Evolutionary conservation across 2,888 invertebrate species (phyloP).

Genomic region (Erpobdella octoculata): DNA sequence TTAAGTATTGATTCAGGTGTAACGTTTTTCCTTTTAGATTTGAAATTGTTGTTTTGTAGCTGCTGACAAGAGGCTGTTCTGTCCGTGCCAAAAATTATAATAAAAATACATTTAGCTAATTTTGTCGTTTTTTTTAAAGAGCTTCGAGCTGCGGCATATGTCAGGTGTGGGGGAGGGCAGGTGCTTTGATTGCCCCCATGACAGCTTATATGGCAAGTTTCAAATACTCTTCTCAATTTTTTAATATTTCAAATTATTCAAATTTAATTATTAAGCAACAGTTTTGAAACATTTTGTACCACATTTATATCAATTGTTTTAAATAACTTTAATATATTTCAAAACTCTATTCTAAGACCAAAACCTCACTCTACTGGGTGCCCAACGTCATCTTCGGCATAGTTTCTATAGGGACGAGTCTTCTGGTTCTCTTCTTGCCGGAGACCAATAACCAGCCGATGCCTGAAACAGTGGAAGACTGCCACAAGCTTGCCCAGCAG

Average conservation of each 20-base stretch:
- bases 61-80: neutral
- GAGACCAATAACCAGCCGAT: slow-evolving; percentile 31
- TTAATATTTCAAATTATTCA: neutral
- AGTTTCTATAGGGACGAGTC: slow-evolving; percentile 25
- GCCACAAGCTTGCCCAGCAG: slow-evolving; percentile 21
- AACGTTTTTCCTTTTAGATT: too few species aligned
- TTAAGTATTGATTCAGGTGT: too few species aligned
- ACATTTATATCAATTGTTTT: neutral
- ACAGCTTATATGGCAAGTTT: slow-evolving; percentile 16
- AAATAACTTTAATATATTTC: neutral
- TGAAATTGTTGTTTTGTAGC: neutral
- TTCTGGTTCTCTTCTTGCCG: slow-evolving; percentile 30
- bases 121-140: neutral
- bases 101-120: neutral
- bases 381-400: slow-evolving; percentile 29
- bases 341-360: neutral
- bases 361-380: slow-evolving; percentile 26
- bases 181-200: neutral
- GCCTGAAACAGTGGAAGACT: slow-evolving; percentile 32
- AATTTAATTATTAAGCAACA: neutral
- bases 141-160: slow-evolving; percentile 18
- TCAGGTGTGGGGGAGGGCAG: slow-evolving; percentile 19
- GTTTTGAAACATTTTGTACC: neutral
- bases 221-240: too few species aligned
- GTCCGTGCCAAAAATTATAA: too few species aligned